Percentiles rank a stretch among this genome's conserved stretches.
Evolutionary conservation across 1,140 invertebrate species (phyloP).

Genomic region (Drosophila busckii): DNA sequence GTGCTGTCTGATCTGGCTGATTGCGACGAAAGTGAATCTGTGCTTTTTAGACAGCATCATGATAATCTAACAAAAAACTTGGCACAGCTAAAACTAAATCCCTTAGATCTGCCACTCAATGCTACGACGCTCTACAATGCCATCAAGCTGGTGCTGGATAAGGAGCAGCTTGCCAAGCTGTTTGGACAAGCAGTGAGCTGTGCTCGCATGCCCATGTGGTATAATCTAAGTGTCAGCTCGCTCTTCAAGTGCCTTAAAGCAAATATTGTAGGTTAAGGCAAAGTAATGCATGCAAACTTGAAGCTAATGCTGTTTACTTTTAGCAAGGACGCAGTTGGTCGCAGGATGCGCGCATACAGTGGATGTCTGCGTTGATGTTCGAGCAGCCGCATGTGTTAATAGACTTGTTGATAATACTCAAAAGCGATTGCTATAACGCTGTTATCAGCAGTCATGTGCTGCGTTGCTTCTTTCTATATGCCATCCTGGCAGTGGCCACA

Average conservation of each 20-base stretch:
- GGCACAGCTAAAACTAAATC: constrained; percentile 8
- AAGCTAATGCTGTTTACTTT: neutral
- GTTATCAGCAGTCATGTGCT: constrained; percentile 31
- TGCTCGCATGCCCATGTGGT: constrained; percentile 20
- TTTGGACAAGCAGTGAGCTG: constrained; percentile 4
- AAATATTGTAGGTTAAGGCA: constrained; percentile 25
- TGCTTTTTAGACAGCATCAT: constrained; percentile 20
- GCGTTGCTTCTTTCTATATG: constrained; percentile 47
- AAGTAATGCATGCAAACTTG: neutral
- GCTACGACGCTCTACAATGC: constrained; percentile 20
- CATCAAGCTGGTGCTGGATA: constrained; percentile 28
- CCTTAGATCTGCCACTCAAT: constrained; percentile 16
- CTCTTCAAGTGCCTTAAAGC: constrained; percentile 28
- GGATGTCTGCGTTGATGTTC: constrained; percentile 30
- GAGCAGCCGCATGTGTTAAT: constrained; percentile 47
- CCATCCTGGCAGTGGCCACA: constrained; percentile 42
- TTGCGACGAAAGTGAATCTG: constrained; percentile 22
- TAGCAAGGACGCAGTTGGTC: neutral
- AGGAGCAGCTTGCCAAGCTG: constrained; percentile 18
- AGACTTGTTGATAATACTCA: constrained; percentile 46
- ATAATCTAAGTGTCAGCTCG: constrained; percentile 10
- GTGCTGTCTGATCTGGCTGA: neutral
- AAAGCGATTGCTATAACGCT: constrained; percentile 38
- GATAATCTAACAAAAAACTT: constrained; percentile 25
- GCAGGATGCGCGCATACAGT: constrained; percentile 4